Base-by-base conservation (phyloP, 1,140 invertebrate species). In the Papilio xuthus region DNA sequence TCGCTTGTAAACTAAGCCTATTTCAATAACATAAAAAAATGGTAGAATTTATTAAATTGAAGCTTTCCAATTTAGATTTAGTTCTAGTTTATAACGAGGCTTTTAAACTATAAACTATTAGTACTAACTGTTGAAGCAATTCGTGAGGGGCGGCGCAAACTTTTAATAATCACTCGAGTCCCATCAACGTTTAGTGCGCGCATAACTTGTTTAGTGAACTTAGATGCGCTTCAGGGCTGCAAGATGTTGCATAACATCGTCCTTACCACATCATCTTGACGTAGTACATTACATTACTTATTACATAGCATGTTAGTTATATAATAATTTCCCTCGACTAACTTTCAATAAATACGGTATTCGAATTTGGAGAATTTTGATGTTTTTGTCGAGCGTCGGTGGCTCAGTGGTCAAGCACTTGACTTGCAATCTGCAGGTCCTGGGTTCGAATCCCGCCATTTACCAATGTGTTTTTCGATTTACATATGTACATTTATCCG, bases 121-220 rank as follows among this genome's bases (percentile, higher is more conserved):
- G 44, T 56, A 41, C 47, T 53, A 53, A 56, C 72, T 74, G 72
- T 74, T 53, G n/a, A 74, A 74, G 72, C 72, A 74, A 74, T 74
- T 74, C 26, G 28, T 74, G 72, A 47, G 47, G 44, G 15, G 44
- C 71, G 32, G 26, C 47, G 37, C 73, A 75, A 75, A 75, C 73
- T 75, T 75, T 75, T 75, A 75, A 75, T 75, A 75, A 75, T 75
- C 73, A 75, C 73, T 75, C 73, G 73, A 75, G 73, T 75, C 50
- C 73, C 73, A 75, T 75, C 73, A 75, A 18, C 28, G 28, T 75
- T 75, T 75, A 75, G 50, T 60, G 28, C 18, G 26, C 47, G 73
- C 53, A 75, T 75, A 75, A 75, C 47, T 75, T 75, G 50, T 56
- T 75, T 32, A 56, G 23, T 28, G 12, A 73, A 75, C 26, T 75